Evolutionary conservation across 2,888 invertebrate species (phyloP).

Genomic region (Synergus umbraculus): DNA sequence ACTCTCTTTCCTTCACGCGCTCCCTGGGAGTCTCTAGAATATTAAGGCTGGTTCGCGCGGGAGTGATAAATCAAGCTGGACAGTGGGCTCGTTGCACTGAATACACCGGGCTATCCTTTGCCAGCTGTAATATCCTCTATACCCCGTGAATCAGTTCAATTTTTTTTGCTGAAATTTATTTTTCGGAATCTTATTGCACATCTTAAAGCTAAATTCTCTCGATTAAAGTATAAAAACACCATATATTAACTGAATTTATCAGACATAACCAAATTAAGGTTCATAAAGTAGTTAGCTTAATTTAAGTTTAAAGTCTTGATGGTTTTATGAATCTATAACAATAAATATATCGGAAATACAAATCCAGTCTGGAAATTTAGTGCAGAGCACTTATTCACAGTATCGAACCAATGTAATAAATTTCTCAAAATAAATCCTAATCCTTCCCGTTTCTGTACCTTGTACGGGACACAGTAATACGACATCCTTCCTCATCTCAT

Average conservation of each 20-base stretch:
- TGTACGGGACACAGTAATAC: constrained; percentile 30
- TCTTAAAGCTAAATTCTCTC: not conserved
- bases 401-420: constrained; percentile 15
- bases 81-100: not conserved
- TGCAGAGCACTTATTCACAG: constrained; percentile 31
- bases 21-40: constrained; percentile 39
- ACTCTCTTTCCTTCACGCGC: constrained; percentile 28
- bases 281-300: too few relatives aligned
- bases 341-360: not conserved
- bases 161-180: constrained; percentile 9
- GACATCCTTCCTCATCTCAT: constrained; percentile 39
- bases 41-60: constrained; percentile 47
- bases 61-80: constrained; percentile 48
- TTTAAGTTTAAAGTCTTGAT: not conserved
- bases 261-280: too few relatives aligned
- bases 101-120: constrained; percentile 5
- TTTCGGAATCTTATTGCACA: not conserved
- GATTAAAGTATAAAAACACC: too few relatives aligned
- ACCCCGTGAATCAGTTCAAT: constrained; percentile 5
- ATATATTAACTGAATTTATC: too few relatives aligned
- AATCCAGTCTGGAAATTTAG: constrained; percentile 2
- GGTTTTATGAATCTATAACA: not conserved
- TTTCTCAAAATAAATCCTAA: constrained; percentile 39
- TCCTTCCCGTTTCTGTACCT: constrained; percentile 35
- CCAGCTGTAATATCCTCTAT: not conserved